Percentiles rank a stretch among this genome's conserved stretches.
Conservation (phyloP, 2,797 vertebrate species). For the Micromesistius poutassou region DNA sequence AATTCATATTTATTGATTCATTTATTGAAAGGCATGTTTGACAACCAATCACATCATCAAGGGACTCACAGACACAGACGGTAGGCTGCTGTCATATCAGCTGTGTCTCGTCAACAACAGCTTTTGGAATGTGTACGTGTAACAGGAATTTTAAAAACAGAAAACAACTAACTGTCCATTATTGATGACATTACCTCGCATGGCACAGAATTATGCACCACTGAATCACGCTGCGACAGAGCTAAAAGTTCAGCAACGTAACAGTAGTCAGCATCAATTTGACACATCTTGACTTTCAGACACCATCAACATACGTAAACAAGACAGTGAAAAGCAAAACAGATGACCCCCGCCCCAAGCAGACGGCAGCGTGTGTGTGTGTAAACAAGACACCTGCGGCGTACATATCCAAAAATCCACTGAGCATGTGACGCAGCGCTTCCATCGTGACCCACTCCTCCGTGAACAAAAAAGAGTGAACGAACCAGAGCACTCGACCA, state of each 20-base stretch:
- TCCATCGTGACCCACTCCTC: too few relatives aligned
- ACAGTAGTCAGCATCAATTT: neutral
- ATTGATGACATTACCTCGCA: neutral
- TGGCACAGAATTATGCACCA: neutral
- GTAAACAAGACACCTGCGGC: too few relatives aligned
- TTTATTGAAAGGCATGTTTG: neutral
- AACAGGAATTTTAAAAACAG: neutral
- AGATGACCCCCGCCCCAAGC: too few relatives aligned
- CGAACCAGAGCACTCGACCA: too few relatives aligned
- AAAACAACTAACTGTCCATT: neutral
- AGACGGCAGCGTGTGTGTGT: too few relatives aligned
- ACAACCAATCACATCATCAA: neutral
- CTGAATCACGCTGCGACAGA: neutral
- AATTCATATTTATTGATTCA: neutral
- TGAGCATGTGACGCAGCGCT: too few relatives aligned
- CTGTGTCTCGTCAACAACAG: neutral
- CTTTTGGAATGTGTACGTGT: neutral
- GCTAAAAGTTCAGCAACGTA: neutral
- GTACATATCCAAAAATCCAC: too few relatives aligned
- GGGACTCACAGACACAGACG: neutral
- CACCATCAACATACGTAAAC: neutral
- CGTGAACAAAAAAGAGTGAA: too few relatives aligned
- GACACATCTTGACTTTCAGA: neutral
- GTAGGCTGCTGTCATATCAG: neutral
- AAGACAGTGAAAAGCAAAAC: neutral